These are phyloP conservation scores for Malurus leucopterus DNA, from an alignment of 2,797 vertebrate genomes.

Conservation along the genomic window DNA sequence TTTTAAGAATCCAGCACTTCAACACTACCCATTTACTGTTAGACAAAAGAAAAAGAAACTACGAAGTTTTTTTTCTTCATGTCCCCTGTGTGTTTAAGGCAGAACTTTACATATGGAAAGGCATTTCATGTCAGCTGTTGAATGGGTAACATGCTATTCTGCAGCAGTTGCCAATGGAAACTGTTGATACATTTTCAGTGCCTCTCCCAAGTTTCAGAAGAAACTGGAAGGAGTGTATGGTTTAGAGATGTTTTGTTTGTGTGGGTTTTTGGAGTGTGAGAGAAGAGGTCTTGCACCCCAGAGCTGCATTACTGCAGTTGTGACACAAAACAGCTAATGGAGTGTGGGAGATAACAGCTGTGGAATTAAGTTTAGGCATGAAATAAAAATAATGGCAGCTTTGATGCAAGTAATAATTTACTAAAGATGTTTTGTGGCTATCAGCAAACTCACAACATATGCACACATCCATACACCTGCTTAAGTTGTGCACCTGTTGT, in stretches of 20 bases:
- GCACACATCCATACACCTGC: neutral
- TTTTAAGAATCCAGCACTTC: constrained; percentile 78
- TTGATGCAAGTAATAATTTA: constrained; percentile 46
- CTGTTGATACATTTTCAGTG: constrained; percentile 32
- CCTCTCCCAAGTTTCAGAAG: constrained; percentile 59
- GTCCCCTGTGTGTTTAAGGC: constrained; percentile 85
- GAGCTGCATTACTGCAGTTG: constrained; percentile 12
- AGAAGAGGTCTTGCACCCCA: constrained; percentile 15
- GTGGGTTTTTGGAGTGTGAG: neutral
- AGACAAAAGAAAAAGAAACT: constrained; percentile 77
- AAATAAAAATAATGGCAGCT: constrained; percentile 43
- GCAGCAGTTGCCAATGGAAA: constrained; percentile 65
- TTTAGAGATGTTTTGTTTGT: constrained; percentile 15
- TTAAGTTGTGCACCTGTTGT: constrained; percentile 32
- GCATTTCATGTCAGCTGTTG: constrained; percentile 83
- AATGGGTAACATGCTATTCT: constrained; percentile 72
- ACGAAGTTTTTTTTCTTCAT: constrained; percentile 80
- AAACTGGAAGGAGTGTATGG: constrained; percentile 4
- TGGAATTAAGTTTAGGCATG: constrained; percentile 43
- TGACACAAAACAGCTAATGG: constrained; percentile 30
- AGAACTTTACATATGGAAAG: constrained; percentile 83
- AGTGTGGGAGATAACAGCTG: constrained; percentile 33
- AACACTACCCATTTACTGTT: constrained; percentile 77
- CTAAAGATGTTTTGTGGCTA: constrained; percentile 32
- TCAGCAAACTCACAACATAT: constrained; percentile 35